Conservation (phyloP, 2,797 vertebrate species). For the Furcifer pardalis region DNA sequence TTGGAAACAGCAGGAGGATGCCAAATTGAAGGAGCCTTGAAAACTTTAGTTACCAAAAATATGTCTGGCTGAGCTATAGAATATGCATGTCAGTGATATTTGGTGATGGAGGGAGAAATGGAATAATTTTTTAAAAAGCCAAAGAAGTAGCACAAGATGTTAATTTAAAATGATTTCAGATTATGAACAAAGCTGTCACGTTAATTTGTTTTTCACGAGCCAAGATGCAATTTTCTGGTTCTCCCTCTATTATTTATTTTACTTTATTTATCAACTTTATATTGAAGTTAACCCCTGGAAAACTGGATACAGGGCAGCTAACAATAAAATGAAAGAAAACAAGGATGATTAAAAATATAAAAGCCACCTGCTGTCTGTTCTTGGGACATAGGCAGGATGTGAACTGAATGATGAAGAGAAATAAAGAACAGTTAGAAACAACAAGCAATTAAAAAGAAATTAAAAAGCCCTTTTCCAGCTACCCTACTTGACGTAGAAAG, state of each 20-base stretch:
- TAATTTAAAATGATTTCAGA: slow-evolving; percentile 8
- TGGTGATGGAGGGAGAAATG: not conserved
- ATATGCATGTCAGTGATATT: slow-evolving; percentile 33
- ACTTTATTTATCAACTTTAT: not conserved
- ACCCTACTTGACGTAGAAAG: not conserved
- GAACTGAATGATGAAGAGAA: not conserved
- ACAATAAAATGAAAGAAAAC: not conserved
- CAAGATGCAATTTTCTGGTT: not conserved
- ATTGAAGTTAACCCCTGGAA: not conserved
- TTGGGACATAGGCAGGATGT: not conserved
- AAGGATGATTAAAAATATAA: not conserved
- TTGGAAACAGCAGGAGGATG: slow-evolving; percentile 38
- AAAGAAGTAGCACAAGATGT: slow-evolving; percentile 31
- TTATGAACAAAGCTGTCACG: not conserved
- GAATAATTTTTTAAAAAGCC: slow-evolving; percentile 7
- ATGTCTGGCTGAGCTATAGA: slow-evolving; percentile 28
- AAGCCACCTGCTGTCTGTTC: not conserved
- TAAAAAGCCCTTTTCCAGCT: not conserved
- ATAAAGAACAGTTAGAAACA: not conserved
- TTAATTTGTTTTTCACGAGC: slow-evolving; percentile 24
- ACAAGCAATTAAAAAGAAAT: not conserved
- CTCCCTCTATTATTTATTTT: slow-evolving; percentile 21
- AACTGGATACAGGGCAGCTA: too few relatives aligned
- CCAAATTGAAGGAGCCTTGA: slow-evolving; percentile 37
- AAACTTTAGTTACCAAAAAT: slow-evolving; percentile 47